phyloP scores from a whole-genome alignment of 2,113 vertebrate species.

The Melozone crissalis region DNA sequence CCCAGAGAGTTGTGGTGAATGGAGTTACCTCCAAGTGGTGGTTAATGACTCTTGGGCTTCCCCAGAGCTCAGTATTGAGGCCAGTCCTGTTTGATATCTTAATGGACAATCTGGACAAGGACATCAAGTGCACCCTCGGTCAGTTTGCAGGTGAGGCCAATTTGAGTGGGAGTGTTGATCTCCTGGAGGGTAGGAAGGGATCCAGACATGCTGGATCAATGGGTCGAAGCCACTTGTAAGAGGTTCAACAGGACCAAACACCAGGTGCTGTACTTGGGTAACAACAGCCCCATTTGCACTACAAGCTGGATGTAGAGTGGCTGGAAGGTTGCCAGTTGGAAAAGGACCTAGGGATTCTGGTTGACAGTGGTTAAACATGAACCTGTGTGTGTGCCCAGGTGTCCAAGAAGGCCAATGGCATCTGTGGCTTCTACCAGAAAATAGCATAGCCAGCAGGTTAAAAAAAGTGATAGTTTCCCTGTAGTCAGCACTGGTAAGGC shows the following conservation, averaged over 20 bases:
- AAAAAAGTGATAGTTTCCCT: background rate
- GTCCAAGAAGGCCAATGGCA: background rate
- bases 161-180: background rate
- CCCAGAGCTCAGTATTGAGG: no score
- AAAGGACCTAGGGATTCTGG: background rate
- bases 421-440: background rate
- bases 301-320: background rate
- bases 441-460: background rate
- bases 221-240: background rate
- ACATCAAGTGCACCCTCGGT: background rate
- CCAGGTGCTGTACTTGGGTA: background rate
- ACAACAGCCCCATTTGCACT: background rate
- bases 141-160: background rate
- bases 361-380: accelerated
- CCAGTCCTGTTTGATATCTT: background rate
- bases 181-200: background rate
- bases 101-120: background rate
- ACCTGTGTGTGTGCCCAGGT: accelerated
- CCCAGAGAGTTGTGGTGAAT: background rate
- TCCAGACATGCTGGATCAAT: background rate
- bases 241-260: background rate
- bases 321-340: background rate
- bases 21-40: background rate
- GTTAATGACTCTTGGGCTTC: background rate
- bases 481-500: background rate